phyloP scores from a whole-genome alignment of 2,888 invertebrate species.

The Eumerus sabulonum region DNA sequence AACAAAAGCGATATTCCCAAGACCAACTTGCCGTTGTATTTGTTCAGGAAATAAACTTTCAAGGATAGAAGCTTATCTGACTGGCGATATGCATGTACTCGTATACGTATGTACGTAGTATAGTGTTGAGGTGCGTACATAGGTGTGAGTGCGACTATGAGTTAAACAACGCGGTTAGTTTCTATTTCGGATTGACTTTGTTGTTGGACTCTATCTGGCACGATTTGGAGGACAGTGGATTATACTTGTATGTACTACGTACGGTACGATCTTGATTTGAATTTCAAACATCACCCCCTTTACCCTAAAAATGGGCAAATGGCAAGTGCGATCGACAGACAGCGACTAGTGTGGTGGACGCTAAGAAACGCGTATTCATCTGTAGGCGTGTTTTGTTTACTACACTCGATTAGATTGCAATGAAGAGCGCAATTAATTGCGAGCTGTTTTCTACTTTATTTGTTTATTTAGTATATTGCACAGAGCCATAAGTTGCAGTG shows the following conservation, averaged over 20 bases:
- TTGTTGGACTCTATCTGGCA: constrained; percentile 22
- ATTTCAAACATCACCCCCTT: constrained; percentile 18
- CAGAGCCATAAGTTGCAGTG: constrained; percentile 18
- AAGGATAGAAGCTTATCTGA: constrained; percentile 52
- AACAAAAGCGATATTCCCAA: constrained; percentile 37
- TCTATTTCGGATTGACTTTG: constrained; percentile 20
- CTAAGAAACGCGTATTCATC: not conserved
- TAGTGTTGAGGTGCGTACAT: not conserved
- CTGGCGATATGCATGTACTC: constrained; percentile 21
- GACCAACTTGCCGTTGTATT: constrained; percentile 50
- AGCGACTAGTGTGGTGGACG: constrained; percentile 25
- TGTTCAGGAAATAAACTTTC: constrained; percentile 64
- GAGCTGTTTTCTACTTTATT: constrained; percentile 1
- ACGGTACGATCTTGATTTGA: constrained; percentile 20
- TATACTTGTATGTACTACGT: constrained; percentile 19
- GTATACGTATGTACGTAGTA: constrained; percentile 22
- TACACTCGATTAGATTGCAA: constrained; percentile 10
- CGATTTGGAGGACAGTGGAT: constrained; percentile 43
- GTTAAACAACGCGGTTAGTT: constrained; percentile 41
- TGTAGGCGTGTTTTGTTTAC: constrained; percentile 19
- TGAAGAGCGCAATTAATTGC: constrained; percentile 23
- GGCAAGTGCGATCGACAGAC: not conserved
- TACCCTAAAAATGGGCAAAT: not conserved
- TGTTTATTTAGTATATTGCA: not conserved
- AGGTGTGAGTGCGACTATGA: constrained; percentile 42